phyloP scores from a whole-genome alignment of 1,140 invertebrate species.

The Babylonia areolata region DNA sequence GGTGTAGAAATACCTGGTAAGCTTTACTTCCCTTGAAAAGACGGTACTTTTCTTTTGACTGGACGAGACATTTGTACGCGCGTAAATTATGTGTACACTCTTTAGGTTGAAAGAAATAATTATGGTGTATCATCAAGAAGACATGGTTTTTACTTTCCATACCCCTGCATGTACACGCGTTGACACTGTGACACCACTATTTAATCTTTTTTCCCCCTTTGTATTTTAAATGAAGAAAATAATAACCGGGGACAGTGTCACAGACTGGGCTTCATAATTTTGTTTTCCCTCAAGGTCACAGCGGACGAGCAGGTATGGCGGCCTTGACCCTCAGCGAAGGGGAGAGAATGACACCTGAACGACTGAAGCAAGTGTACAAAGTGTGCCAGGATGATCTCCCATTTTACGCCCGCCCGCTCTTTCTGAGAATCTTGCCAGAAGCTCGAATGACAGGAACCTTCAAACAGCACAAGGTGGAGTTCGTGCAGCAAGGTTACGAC shows the following conservation, averaged over 20 bases:
- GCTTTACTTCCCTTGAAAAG: background rate
- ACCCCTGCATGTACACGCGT: too few species aligned
- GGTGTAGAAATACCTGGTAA: constrained; percentile 86
- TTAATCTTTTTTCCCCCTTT: too few species aligned
- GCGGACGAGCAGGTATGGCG: constrained; percentile 96
- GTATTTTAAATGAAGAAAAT: too few species aligned
- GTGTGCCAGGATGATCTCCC: constrained; percentile 80
- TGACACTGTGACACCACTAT: too few species aligned
- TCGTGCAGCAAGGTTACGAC: constrained; percentile 93
- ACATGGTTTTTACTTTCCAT: too few species aligned
- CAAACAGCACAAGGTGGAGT: constrained; percentile 69
- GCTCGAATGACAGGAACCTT: constrained; percentile 62
- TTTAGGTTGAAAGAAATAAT: too few species aligned
- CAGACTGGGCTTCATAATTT: too few species aligned
- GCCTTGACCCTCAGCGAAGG: constrained; percentile 82
- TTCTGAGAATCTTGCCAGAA: constrained; percentile 82
- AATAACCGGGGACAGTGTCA: too few species aligned
- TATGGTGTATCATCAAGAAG: too few species aligned
- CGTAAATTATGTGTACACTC: too few species aligned
- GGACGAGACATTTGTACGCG: too few species aligned
- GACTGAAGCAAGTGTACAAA: constrained; percentile 56
- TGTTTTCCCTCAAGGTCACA: constrained; percentile 79
- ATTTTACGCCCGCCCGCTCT: constrained; percentile 90
- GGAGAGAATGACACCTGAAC: constrained; percentile 37
- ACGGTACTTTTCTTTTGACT: too few species aligned